Conservation (phyloP, 1,140 invertebrate species). For the Drosophila kikkawai region DNA sequence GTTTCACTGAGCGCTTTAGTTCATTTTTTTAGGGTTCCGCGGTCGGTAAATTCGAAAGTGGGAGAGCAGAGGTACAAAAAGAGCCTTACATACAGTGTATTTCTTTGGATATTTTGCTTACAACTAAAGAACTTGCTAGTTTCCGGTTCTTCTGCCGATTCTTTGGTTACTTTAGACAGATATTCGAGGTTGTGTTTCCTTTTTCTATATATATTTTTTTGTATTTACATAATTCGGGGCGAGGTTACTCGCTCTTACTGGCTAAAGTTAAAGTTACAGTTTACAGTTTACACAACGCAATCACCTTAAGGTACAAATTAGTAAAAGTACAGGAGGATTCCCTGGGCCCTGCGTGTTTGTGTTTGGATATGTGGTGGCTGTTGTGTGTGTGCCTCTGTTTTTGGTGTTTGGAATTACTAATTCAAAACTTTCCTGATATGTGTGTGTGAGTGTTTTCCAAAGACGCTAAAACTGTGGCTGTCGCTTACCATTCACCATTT, state of each 20-base stretch:
- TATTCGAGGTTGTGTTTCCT: slow-evolving; percentile 14
- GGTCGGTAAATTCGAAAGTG: slow-evolving; percentile 76
- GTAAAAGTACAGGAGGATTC: slow-evolving; percentile 56
- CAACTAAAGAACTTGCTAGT: slow-evolving; percentile 37
- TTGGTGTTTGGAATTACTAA: slow-evolving; percentile 41
- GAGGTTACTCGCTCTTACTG: slow-evolving; percentile 33
- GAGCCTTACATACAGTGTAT: slow-evolving; percentile 52
- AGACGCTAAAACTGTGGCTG: slow-evolving; percentile 31
- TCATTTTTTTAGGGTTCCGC: slow-evolving; percentile 30
- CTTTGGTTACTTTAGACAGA: slow-evolving; percentile 16
- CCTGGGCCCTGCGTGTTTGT: slow-evolving; percentile 16
- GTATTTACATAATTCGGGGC: slow-evolving; percentile 46
- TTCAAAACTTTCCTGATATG: slow-evolving; percentile 64
- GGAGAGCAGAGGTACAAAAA: slow-evolving; percentile 80
- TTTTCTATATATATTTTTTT: slow-evolving; percentile 10
- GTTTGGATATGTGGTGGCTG: slow-evolving; percentile 44
- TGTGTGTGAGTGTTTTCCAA: slow-evolving; percentile 39
- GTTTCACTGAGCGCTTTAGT: slow-evolving; percentile 67
- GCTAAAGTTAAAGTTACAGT: slow-evolving; percentile 10
- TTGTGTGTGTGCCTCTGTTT: slow-evolving; percentile 15
- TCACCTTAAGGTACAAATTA: slow-evolving; percentile 53
- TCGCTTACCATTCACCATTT: slow-evolving; percentile 13
- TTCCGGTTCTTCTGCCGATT: slow-evolving; percentile 22
- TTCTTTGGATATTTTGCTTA: slow-evolving; percentile 41
- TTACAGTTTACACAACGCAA: slow-evolving; percentile 42